phyloP scores from a whole-genome alignment of 2,113 vertebrate genomes.

The Uria lomvia region DNA sequence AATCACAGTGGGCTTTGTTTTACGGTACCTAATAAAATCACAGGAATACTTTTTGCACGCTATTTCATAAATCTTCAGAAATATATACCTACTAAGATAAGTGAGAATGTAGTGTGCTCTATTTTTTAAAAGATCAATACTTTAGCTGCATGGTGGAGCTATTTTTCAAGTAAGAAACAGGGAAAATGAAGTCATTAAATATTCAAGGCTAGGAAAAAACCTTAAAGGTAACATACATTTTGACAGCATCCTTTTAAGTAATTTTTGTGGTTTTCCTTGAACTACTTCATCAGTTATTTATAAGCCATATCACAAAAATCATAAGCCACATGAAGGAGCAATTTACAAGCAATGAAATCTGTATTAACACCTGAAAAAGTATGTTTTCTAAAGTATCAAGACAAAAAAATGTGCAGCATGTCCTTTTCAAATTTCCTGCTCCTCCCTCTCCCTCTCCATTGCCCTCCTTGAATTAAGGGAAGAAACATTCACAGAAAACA shows the following conservation, averaged over 20 bases:
- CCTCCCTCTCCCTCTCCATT: neutral
- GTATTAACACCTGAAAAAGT: constrained; percentile 46
- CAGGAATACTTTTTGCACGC: neutral
- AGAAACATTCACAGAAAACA: neutral
- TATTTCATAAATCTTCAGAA: neutral
- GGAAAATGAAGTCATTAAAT: constrained; percentile 33
- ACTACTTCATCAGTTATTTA: constrained; percentile 60
- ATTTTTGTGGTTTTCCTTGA: constrained; percentile 26
- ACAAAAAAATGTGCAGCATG: neutral
- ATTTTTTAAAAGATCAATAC: neutral
- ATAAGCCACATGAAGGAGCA: constrained; percentile 14
- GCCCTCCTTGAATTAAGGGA: neutral
- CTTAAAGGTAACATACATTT: constrained; percentile 32
- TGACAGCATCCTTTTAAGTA: constrained; percentile 43
- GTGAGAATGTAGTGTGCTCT: neutral
- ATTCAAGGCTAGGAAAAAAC: constrained; percentile 9
- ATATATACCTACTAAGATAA: neutral
- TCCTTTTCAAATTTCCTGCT: neutral
- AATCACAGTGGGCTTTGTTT: neutral
- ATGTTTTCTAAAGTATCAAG: constrained; percentile 26
- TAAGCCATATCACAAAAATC: constrained; percentile 37
- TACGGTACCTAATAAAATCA: neutral
- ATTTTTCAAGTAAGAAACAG: constrained; percentile 34
- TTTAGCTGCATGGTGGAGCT: neutral
- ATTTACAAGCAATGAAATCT: constrained; percentile 43